Evolutionary conservation across 2,797 vertebrate genomes (phyloP).

Genomic region (Amazonetta brasiliensis): DNA sequence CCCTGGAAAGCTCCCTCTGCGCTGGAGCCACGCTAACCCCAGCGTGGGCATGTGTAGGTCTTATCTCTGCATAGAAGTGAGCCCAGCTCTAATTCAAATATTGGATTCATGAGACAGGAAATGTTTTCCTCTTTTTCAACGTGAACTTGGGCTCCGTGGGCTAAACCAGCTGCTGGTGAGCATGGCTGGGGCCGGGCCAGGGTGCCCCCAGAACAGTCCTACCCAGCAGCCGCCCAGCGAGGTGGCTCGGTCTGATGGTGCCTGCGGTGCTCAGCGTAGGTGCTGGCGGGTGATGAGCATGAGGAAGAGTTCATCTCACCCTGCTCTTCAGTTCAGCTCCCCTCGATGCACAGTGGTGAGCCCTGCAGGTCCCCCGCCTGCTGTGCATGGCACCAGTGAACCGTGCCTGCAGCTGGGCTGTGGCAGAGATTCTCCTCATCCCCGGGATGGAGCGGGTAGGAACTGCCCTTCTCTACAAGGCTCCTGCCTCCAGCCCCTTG

Average conservation of each 20-base stretch:
- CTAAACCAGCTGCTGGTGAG: background rate
- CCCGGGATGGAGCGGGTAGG: background rate
- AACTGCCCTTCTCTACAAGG: conserved; percentile 19
- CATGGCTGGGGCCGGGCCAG: background rate
- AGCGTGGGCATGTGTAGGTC: background rate
- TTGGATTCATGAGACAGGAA: background rate
- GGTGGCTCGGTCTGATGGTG: too few relatives aligned
- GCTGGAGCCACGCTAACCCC: background rate
- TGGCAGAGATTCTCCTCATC: background rate
- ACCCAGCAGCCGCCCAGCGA: background rate
- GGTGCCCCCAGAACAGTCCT: background rate
- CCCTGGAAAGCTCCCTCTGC: background rate
- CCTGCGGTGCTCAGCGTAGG: too few relatives aligned
- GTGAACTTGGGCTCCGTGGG: background rate
- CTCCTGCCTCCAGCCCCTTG: background rate
- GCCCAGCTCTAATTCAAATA: conserved; percentile 34
- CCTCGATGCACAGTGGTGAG: too few relatives aligned
- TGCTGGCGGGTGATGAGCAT: too few relatives aligned
- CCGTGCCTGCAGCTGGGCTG: background rate
- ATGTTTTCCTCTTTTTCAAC: background rate
- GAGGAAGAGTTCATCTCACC: background rate
- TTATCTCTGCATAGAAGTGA: background rate
- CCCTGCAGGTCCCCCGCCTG: background rate
- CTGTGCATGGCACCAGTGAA: background rate
- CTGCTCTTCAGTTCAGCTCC: background rate